Percentiles rank a stretch among this genome's conserved stretches.
These are phyloP conservation scores for Cynopterus sphinx DNA, from an alignment of 2,797 vertebrate species.

Conservation along the genomic window DNA sequence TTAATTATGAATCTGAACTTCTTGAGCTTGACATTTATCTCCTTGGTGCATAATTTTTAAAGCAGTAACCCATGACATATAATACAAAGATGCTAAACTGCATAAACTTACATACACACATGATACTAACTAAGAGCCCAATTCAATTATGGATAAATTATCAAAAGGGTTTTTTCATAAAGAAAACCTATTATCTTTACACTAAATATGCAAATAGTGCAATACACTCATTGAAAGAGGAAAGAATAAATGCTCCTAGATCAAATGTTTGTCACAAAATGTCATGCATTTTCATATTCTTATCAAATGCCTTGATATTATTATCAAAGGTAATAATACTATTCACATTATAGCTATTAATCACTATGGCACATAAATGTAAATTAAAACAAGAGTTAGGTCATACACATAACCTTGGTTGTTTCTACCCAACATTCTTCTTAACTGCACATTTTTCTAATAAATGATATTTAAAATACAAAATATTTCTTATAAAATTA, in stretches of 20 bases:
- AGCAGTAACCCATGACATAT: conserved; percentile 48
- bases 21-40: conserved; percentile 73
- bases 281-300: conserved; percentile 68
- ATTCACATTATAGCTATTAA: conserved; percentile 59
- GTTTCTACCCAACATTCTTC: background rate
- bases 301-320: conserved; percentile 55
- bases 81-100: conserved; percentile 46
- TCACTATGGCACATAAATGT: conserved; percentile 5
- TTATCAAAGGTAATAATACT: conserved; percentile 60
- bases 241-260: conserved; percentile 18
- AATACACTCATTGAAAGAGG: conserved; percentile 4
- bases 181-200: conserved; percentile 65
- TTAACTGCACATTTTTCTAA: background rate
- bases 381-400: conserved; percentile 28
- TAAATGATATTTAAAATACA: background rate
- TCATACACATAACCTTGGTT: conserved; percentile 17
- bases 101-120: conserved; percentile 59
- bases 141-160: conserved; percentile 71
- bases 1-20: conserved; percentile 75
- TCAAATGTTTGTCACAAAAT: conserved; percentile 64
- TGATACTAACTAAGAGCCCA: conserved; percentile 55
- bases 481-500: background rate
- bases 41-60: conserved; percentile 67
- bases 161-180: conserved; percentile 41
- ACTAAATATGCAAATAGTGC: conserved; percentile 71